Percentiles rank a stretch among this genome's conserved stretches.
These are phyloP conservation scores for Caretta caretta DNA, from an alignment of 2,113 vertebrate species.

Conservation along the genomic window DNA sequence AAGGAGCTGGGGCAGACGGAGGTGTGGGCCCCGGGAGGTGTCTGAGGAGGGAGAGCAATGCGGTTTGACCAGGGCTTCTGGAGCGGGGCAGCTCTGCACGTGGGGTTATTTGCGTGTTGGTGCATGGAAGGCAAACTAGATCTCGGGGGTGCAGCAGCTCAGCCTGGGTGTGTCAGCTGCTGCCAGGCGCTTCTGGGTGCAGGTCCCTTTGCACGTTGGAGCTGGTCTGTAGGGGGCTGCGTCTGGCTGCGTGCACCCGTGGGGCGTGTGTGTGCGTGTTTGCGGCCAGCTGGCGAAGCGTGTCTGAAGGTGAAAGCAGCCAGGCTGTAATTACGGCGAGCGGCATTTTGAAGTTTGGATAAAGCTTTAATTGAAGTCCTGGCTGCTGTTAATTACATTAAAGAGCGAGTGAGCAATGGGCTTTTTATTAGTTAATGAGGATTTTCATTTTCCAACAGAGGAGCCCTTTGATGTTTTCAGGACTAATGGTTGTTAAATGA, in stretches of 20 bases:
- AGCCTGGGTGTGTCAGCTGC: no score
- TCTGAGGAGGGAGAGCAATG: no score
- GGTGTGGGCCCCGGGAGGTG: no score
- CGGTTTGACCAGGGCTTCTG: no score
- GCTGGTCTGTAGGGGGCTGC: no score
- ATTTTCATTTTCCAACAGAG: constrained; percentile 68
- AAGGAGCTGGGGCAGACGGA: no score
- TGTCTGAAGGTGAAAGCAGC: background rate
- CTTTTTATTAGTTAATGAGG: constrained; percentile 80
- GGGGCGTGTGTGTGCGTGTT: rapidly evolving
- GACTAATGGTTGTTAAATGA: constrained; percentile 64
- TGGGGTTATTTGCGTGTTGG: no score
- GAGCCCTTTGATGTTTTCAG: constrained; percentile 64
- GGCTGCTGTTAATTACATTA: constrained; percentile 75
- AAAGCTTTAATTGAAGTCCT: constrained; percentile 73
- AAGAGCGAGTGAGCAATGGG: constrained; percentile 69
- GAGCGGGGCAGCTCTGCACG: no score
- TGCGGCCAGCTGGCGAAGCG: rapidly evolving
- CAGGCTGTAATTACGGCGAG: background rate
- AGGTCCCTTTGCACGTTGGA: no score
- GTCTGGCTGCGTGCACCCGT: background rate
- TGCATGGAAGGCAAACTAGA: no score
- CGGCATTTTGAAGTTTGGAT: constrained; percentile 58
- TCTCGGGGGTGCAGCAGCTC: no score
- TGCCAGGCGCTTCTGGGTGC: no score